Conservation (phyloP, 2,113 vertebrate genomes). For the Hemichromis elongatus region DNA sequence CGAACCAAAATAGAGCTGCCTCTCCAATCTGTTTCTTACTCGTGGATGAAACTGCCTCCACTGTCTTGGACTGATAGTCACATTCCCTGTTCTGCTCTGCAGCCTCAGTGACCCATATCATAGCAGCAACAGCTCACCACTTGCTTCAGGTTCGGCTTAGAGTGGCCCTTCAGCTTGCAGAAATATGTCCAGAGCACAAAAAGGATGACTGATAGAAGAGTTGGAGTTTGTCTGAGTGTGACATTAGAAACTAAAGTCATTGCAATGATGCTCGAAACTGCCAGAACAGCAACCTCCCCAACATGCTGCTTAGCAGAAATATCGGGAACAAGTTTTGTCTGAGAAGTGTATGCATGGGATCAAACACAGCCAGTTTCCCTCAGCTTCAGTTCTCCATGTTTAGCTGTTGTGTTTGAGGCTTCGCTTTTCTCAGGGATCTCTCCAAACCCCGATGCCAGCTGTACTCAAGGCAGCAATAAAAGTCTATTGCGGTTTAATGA, state of each 20-base stretch:
- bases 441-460: background rate
- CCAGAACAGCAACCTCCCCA: background rate
- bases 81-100: background rate
- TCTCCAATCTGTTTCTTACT: background rate
- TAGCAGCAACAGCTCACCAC: background rate
- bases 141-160: background rate
- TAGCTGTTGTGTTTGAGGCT: background rate
- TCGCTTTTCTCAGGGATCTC: background rate
- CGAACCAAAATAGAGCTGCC: background rate
- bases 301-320: background rate
- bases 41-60: background rate
- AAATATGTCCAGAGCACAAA: rapidly evolving
- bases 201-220: rapidly evolving
- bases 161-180: background rate
- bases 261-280: background rate
- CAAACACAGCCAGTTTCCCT: background rate
- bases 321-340: background rate
- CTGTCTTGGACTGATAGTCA: background rate
- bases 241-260: background rate
- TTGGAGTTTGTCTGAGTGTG: background rate
- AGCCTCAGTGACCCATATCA: background rate
- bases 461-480: background rate
- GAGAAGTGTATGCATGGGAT: background rate
- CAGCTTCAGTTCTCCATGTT: background rate
- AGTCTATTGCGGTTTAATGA: background rate